A percentile compares a stretch with the other conserved stretches of the same genome.
These are phyloP conservation scores for Aricia agestis DNA, from an alignment of 1,140 invertebrate species.

Conservation along the genomic window DNA sequence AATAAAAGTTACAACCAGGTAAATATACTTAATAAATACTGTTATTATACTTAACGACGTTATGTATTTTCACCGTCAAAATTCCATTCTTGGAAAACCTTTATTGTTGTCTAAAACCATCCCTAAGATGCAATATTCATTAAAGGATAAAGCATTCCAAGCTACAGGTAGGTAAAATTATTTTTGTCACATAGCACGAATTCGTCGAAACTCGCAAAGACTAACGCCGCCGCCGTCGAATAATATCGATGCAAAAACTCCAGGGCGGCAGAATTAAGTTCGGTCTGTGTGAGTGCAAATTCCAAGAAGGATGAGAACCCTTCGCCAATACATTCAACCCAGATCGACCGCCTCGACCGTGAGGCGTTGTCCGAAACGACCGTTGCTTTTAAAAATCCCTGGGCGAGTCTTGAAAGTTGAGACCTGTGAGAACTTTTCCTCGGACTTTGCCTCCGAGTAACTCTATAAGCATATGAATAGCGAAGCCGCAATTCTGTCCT, in stretches of 20 bases:
- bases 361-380: conserved; percentile 33
- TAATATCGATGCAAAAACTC: conserved; percentile 27
- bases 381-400: conserved; percentile 48
- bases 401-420: conserved; percentile 6
- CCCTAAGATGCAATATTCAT: not conserved
- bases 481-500: too few species aligned
- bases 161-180: conserved; percentile 21
- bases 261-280: conserved; percentile 32
- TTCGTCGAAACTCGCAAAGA: conserved; percentile 24
- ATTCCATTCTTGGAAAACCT: not conserved
- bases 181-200: not conserved
- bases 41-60: too few species aligned
- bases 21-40: too few species aligned
- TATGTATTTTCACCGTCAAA: not conserved
- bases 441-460: not conserved
- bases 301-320: conserved; percentile 64
- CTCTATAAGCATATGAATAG: not conserved
- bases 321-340: conserved; percentile 54
- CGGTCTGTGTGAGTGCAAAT: conserved; percentile 62
- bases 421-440: not conserved
- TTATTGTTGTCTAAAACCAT: not conserved
- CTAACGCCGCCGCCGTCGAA: conserved; percentile 16
- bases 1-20: too few species aligned
- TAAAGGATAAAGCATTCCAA: not conserved
- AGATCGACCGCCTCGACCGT: conserved; percentile 38